These are phyloP conservation scores for Nyctereutes procyonoides DNA, from an alignment of 2,113 vertebrate genomes.

Conservation along the genomic window DNA sequence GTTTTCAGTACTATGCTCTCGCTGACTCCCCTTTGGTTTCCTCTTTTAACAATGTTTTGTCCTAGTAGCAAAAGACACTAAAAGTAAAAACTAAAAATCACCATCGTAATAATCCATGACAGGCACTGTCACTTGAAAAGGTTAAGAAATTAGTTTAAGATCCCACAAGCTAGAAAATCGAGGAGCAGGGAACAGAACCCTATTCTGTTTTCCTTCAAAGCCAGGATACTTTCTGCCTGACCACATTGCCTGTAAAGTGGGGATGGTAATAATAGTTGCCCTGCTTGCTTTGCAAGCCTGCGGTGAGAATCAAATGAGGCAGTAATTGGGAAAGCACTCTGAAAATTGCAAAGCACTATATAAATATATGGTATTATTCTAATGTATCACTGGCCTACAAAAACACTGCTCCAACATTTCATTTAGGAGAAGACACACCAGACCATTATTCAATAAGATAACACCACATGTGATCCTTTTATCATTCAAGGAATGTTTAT, in stretches of 20 bases:
- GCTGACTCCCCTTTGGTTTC: not conserved
- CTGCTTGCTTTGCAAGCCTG: slow-evolving; percentile 70
- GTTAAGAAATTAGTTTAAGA: slow-evolving; percentile 4
- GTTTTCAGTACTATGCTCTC: not conserved
- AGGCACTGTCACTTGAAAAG: not conserved
- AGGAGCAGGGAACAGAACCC: slow-evolving; percentile 27
- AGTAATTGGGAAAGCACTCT: slow-evolving; percentile 80
- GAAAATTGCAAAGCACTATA: slow-evolving; percentile 77
- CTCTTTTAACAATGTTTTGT: not conserved
- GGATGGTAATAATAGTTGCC: slow-evolving; percentile 60
- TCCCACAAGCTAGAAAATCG: not conserved
- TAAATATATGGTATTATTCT: slow-evolving; percentile 82
- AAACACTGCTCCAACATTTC: slow-evolving; percentile 72
- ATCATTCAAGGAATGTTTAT: slow-evolving; percentile 77
- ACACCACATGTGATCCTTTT: slow-evolving; percentile 74
- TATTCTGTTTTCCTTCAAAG: slow-evolving; percentile 65
- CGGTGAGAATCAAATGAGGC: slow-evolving; percentile 72
- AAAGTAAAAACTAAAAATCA: not conserved
- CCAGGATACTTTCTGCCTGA: slow-evolving; percentile 54
- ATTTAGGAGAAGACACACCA: slow-evolving; percentile 78
- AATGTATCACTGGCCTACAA: slow-evolving; percentile 76
- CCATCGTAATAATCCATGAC: not conserved
- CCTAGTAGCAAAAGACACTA: not conserved
- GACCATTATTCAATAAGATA: slow-evolving; percentile 83
- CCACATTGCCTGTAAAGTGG: slow-evolving; percentile 69